Conservation (phyloP, 2,888 invertebrate genomes). For the Harpalus rubripes region DNA sequence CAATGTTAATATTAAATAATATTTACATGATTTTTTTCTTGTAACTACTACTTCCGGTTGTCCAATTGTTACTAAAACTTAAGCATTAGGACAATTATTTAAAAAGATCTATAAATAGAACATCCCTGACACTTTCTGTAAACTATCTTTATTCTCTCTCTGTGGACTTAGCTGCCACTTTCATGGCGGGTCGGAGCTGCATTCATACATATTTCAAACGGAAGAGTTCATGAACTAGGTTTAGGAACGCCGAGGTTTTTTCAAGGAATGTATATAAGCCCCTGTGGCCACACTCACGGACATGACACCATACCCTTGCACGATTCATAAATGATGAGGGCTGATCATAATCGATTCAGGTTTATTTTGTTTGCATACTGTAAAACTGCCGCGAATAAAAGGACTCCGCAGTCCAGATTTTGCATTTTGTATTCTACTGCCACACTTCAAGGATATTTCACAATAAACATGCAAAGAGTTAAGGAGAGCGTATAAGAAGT, state of each 20-base stretch:
- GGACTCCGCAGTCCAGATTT: neutral
- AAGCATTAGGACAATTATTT: too few relatives aligned
- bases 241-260: slow-evolving; percentile 39
- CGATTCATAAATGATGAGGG: slow-evolving; percentile 28
- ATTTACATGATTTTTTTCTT: too few relatives aligned
- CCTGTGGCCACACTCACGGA: neutral
- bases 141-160: neutral
- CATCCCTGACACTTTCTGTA: neutral
- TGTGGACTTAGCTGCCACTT: neutral
- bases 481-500: neutral
- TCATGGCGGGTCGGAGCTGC: neutral
- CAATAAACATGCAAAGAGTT: neutral
- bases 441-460: slow-evolving; percentile 2
- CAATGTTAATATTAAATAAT: too few relatives aligned
- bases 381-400: neutral
- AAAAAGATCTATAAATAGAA: too few relatives aligned
- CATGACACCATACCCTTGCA: slow-evolving; percentile 9
- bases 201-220: slow-evolving; percentile 52
- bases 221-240: slow-evolving; percentile 54
- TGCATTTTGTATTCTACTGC: neutral
- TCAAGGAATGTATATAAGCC: slow-evolving; percentile 40
- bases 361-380: slow-evolving; percentile 36
- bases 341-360: slow-evolving; percentile 11
- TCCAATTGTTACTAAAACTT: too few relatives aligned
- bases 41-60: too few relatives aligned